Evolutionary conservation across 1,140 invertebrate genomes (phyloP).

Genomic region (Agraylea sexmaculata): DNA sequence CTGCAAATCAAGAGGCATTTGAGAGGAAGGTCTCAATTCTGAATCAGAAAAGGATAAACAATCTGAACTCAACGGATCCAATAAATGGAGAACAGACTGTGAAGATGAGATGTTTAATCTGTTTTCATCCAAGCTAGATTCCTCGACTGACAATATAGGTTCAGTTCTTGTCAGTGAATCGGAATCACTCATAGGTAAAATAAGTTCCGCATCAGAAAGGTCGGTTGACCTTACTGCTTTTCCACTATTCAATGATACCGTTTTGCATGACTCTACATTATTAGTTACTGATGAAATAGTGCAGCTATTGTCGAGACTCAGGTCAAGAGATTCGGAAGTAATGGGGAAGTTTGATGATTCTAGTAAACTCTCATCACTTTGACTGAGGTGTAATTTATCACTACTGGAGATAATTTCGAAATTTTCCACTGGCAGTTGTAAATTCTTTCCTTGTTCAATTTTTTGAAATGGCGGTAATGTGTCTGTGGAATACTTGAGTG

Average conservation of each 20-base stretch:
- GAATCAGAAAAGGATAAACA: conserved; percentile 19
- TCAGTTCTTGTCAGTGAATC: conserved; percentile 15
- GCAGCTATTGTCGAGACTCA: conserved; percentile 11
- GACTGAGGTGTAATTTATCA: conserved; percentile 15
- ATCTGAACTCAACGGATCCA: conserved; percentile 19
- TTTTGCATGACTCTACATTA: conserved; percentile 10
- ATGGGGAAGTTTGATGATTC: conserved; percentile 13
- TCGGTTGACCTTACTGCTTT: conserved; percentile 11
- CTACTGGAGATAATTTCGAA: conserved; percentile 15
- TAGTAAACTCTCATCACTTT: conserved; percentile 12
- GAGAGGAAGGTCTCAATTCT: conserved; percentile 15
- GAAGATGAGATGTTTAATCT: conserved; percentile 16
- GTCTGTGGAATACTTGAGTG: conserved; percentile 17
- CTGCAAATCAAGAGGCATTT: conserved; percentile 19
- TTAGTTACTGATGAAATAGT: conserved; percentile 2
- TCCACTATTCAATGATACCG: conserved; percentile 3
- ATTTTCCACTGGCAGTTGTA: conserved; percentile 14
- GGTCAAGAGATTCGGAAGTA: conserved; percentile 15
- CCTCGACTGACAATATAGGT: conserved; percentile 15
- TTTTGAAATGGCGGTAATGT: conserved; percentile 20
- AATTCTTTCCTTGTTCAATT: conserved; percentile 16
- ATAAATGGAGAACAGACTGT: conserved; percentile 18
- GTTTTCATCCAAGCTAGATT: conserved; percentile 17
- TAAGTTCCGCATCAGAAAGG: conserved; percentile 9
- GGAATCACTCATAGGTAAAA: conserved; percentile 15